A percentile compares a stretch with the other conserved stretches of the same genome.
Conservation (phyloP, 1,140 invertebrate species). For the Magallana angulata region DNA sequence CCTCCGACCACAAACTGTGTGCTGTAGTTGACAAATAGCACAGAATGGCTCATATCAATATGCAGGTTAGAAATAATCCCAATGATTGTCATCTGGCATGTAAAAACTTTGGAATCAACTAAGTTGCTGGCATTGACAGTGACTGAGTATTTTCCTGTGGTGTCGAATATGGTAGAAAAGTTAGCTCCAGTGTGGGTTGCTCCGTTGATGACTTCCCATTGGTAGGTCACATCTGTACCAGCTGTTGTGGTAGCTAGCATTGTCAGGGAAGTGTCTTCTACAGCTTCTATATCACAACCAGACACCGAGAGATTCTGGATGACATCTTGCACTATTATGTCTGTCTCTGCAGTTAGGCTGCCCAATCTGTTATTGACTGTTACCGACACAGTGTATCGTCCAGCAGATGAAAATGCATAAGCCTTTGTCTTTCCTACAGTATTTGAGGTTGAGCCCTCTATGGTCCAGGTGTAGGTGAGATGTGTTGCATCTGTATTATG, state of each 20-base stretch:
- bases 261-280: slow-evolving; percentile 49
- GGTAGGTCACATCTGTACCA: slow-evolving; percentile 62
- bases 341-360: slow-evolving; percentile 9
- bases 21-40: slow-evolving; percentile 58
- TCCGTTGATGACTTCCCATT: slow-evolving; percentile 1
- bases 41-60: slow-evolving; percentile 44
- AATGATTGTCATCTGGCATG: slow-evolving; percentile 55
- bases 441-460: slow-evolving; percentile 38
- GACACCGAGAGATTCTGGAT: slow-evolving; percentile 56
- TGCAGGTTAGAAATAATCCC: slow-evolving; percentile 56
- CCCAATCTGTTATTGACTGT: slow-evolving; percentile 66
- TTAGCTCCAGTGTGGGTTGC: slow-evolving; percentile 25
- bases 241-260: slow-evolving; percentile 45
- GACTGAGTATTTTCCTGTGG: slow-evolving; percentile 57
- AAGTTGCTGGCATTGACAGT: slow-evolving; percentile 62
- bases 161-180: slow-evolving; percentile 44
- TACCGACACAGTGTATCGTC: slow-evolving; percentile 51
- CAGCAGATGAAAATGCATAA: slow-evolving; percentile 52
- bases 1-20: slow-evolving; percentile 60
- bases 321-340: slow-evolving; percentile 59
- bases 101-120: slow-evolving; percentile 46
- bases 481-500: slow-evolving; percentile 50
- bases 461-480: slow-evolving; percentile 51
- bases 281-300: slow-evolving; percentile 52
- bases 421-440: neutral